Evolutionary conservation across 2,888 invertebrate genomes (phyloP).

Genomic region (Cheiracanthium punctorium): DNA sequence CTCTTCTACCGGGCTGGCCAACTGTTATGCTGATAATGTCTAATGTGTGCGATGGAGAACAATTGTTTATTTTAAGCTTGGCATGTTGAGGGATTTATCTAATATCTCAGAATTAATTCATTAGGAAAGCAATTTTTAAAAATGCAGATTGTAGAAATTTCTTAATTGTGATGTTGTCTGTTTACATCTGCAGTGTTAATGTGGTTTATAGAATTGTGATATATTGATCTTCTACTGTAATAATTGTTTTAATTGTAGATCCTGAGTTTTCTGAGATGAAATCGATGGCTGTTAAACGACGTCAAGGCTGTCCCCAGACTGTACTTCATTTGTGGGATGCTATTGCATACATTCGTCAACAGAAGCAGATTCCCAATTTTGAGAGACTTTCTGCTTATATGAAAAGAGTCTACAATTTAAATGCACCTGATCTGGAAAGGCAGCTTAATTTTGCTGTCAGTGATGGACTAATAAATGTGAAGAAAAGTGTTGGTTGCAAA

Average conservation of each 20-base stretch:
- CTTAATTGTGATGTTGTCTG: too few relatives aligned
- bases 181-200: too few relatives aligned
- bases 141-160: neutral
- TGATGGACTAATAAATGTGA: constrained; percentile 79
- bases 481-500: constrained; percentile 78
- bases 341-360: constrained; percentile 79
- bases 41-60: too few relatives aligned
- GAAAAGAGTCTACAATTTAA: constrained; percentile 78
- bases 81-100: too few relatives aligned
- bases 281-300: constrained; percentile 48
- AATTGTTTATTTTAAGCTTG: too few relatives aligned
- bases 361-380: constrained; percentile 80
- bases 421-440: constrained; percentile 74
- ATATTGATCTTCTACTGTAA: neutral
- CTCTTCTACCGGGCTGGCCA: too few relatives aligned
- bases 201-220: too few relatives aligned
- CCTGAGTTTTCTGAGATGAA: constrained; percentile 11
- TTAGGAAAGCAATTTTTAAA: too few relatives aligned
- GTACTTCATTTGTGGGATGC: constrained; percentile 80
- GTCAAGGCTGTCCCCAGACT: constrained; percentile 67
- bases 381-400: constrained; percentile 79
- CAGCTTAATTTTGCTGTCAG: constrained; percentile 75
- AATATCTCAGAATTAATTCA: too few relatives aligned
- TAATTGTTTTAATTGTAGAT: too few relatives aligned
- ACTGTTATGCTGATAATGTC: too few relatives aligned